phyloP scores from a whole-genome alignment of 2,888 invertebrate species.

The Lasioglossum calceatum region DNA sequence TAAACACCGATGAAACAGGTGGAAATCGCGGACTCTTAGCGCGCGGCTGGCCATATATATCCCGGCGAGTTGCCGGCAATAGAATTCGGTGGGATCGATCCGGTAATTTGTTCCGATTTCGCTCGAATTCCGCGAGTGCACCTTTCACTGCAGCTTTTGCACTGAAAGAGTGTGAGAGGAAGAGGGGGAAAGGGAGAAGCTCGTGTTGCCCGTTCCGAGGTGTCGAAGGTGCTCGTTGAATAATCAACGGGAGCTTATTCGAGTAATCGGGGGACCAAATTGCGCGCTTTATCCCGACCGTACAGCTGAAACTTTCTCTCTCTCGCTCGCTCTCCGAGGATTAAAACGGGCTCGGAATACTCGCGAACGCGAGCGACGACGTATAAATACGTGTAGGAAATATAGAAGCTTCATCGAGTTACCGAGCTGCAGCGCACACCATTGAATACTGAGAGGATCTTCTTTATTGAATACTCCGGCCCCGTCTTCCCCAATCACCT shows the following conservation, averaged over 20 bases:
- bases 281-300: slow-evolving; percentile 27
- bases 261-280: slow-evolving; percentile 28
- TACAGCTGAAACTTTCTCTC: not conserved
- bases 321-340: not conserved
- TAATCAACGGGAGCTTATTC: slow-evolving; percentile 46
- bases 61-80: not conserved
- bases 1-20: slow-evolving; percentile 6
- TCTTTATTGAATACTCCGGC: not conserved
- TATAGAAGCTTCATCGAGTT: slow-evolving; percentile 1
- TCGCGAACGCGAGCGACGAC: not conserved
- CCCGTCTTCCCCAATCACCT: not conserved
- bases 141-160: slow-evolving; percentile 8
- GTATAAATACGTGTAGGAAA: not conserved
- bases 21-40: not conserved
- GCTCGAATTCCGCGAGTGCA: not conserved
- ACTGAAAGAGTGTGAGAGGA: not conserved
- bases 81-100: slow-evolving; percentile 10
- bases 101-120: slow-evolving; percentile 15
- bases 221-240: slow-evolving; percentile 39
- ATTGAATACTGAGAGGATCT: slow-evolving; percentile 8
- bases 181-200: not conserved
- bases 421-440: not conserved
- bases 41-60: not conserved
- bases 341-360: not conserved
- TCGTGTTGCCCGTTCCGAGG: not conserved